Base-by-base conservation (phyloP, 2,797 vertebrate species). In the Sebastes jordani region DNA sequence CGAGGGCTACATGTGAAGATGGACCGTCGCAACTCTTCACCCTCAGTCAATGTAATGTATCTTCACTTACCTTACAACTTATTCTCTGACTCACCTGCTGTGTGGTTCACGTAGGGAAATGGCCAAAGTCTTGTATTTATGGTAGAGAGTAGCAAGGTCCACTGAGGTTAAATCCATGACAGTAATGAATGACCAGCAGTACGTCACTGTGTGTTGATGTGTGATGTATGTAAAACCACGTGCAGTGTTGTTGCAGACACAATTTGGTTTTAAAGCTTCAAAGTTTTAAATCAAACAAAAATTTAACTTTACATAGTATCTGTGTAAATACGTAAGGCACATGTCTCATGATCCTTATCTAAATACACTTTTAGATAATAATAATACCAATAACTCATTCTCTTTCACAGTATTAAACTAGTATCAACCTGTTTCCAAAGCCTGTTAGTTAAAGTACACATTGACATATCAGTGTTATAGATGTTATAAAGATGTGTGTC, bases 31-130 rank as follows among this genome's bases (percentile, higher is more conserved):
- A 68, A 73, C 69, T 82, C 82, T 60, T 62, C 84, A 13, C 16
- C 76, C 64, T 80, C 91, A 78, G 1, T 56, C 60, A 82, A 82
- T 86, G 94, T 93, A 93, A 94, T 0, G 89, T 93, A 90, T 59
- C 55, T 70, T 34, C 13, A 23, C 38, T 59, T 66, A 22, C 64
- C 77, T 62, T 36, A 5, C 16, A 22, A 2, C 32, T 27, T 11
- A n/a, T 30, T 38, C 11, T 71, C 7, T 52, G 11, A 74, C 7
- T 49, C 25, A 49, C 1, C 6, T 65, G 59, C 25, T 66, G 16
- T 59, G 23, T 23, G 4, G 11, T 58, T 77, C n/a, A 56, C 10
- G 32, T 8, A 29, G 42, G 38, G 38, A 23, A 81, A 25, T 1
- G 11, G 1, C 16, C 7, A n/a, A 13, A 23, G 34, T 66, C 11